Conservation (phyloP, 2,113 vertebrate species). For the Ceratotherium simum region DNA sequence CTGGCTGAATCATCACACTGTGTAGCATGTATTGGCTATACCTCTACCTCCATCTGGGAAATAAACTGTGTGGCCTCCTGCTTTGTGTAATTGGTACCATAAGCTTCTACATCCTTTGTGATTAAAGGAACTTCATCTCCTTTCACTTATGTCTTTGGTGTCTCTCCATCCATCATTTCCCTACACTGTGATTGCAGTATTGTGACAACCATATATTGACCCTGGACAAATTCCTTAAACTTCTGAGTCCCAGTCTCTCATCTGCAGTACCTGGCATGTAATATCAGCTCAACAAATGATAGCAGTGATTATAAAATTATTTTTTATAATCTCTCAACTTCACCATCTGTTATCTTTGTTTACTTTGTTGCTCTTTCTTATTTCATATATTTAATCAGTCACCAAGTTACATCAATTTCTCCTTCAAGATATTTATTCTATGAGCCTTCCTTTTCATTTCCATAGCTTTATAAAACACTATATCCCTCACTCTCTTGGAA, state of each 20-base stretch:
- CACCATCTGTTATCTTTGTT: background rate
- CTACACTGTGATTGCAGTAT: background rate
- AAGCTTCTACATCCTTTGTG: slow-evolving; percentile 24
- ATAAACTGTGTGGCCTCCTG: background rate
- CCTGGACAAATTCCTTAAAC: slow-evolving; percentile 15
- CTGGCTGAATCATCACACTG: background rate
- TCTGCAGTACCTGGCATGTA: background rate
- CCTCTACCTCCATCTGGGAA: slow-evolving; percentile 24
- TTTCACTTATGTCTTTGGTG: slow-evolving; percentile 39
- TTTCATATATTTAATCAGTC: background rate
- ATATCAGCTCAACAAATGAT: background rate
- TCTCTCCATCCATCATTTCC: slow-evolving; percentile 35
- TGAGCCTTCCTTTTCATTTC: background rate
- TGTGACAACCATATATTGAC: slow-evolving; percentile 19
- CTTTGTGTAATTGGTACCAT: slow-evolving; percentile 64
- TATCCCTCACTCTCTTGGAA: background rate
- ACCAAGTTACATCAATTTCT: background rate
- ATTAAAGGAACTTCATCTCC: slow-evolving; percentile 60
- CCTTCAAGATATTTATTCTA: background rate
- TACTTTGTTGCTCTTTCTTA: background rate
- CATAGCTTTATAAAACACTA: background rate
- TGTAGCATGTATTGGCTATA: background rate
- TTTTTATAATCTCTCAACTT: background rate
- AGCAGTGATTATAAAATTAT: background rate
- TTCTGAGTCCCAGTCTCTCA: background rate